Evolutionary conservation across 1,140 invertebrate genomes (phyloP).

Genomic region (Panagrolaimus sp.): DNA sequence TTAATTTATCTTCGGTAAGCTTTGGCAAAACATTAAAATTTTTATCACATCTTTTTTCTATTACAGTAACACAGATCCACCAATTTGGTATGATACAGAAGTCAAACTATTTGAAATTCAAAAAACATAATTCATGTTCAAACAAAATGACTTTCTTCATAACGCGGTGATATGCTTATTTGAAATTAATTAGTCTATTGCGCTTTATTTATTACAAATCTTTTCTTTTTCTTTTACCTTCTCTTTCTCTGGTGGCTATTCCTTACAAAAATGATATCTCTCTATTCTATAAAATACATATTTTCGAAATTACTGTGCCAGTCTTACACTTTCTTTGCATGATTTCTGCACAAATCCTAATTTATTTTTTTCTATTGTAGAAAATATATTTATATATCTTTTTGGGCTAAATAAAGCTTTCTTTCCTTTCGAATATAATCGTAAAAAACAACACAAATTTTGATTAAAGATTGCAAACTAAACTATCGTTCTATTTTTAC

Average conservation of each 20-base stretch:
- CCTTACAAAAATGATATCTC: neutral
- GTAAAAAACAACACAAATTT: too few species aligned
- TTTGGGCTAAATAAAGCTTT: too few species aligned
- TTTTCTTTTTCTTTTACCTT: conserved; percentile 16
- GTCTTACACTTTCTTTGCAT: too few species aligned
- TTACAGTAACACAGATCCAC: conserved; percentile 87
- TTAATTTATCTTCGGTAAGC: conserved; percentile 87
- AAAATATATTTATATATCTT: too few species aligned
- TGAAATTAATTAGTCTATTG: neutral
- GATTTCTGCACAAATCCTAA: too few species aligned
- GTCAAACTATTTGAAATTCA: conserved; percentile 86
- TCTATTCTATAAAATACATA: neutral
- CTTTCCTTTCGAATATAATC: too few species aligned
- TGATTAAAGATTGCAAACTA: too few species aligned
- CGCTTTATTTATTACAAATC: conserved; percentile 1
- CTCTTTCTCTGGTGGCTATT: conserved; percentile 13
- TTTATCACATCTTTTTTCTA: conserved; percentile 20
- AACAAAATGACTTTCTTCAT: too few species aligned
- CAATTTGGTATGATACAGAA: conserved; percentile 98
- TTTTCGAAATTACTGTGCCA: too few species aligned
- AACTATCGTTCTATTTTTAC: too few species aligned
- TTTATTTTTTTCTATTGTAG: too few species aligned
- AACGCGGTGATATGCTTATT: too few species aligned
- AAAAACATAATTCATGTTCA: conserved; percentile 17
- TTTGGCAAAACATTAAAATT: conserved; percentile 11